Evolutionary conservation across 2,888 invertebrate genomes (phyloP), one percentile per base, ranked within the genome.

Genomic region (Heliconius ismenius): DNA sequence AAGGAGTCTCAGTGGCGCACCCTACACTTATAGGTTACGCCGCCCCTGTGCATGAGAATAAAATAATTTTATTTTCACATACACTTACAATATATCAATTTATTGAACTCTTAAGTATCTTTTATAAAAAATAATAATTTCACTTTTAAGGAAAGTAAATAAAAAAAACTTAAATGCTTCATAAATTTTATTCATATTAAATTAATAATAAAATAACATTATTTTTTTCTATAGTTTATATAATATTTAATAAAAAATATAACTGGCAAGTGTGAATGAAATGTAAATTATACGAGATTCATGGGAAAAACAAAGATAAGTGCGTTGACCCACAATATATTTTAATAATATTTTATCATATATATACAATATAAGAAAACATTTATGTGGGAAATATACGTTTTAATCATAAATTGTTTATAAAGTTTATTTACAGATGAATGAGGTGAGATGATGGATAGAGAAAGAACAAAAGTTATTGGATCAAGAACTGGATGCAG

Each of bases 211-310:
- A 65, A 36, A 65, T 65, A 65, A 39, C 36, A 13, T 26, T 36
- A n/a, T 13, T 65, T 36, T 39, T 65, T 65, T 15, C 13, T 15
- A 39, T 65, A 65, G 13, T 65, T 65, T 6, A 65, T 64, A 64
- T 64, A 32, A 9, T 26, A 60, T 65, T 65, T 36, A 65, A 65
- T 65, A 36, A 65, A 36, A 65, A 65, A 65, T 65, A 65, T n/a
- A 18, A 36, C 36, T 65, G 21, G 21, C 64, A 36, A 28, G 32
- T 65, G 10, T 65, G n/a, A 13, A 65, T 39, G n/a, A 65, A 39
- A 65, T 63, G 7, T 64, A 64, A n/a, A 64, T 32, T 32, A 21
- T 21, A 21, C 28, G 32, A 64, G 36, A 65, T 62, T 62, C 60
- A 24, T n/a, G 36, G 36, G 7, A n/a, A 64, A 36, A n/a, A 65